Evolutionary conservation across 1,140 invertebrate genomes (phyloP).

Genomic region (Dendrolimus kikuchii): DNA sequence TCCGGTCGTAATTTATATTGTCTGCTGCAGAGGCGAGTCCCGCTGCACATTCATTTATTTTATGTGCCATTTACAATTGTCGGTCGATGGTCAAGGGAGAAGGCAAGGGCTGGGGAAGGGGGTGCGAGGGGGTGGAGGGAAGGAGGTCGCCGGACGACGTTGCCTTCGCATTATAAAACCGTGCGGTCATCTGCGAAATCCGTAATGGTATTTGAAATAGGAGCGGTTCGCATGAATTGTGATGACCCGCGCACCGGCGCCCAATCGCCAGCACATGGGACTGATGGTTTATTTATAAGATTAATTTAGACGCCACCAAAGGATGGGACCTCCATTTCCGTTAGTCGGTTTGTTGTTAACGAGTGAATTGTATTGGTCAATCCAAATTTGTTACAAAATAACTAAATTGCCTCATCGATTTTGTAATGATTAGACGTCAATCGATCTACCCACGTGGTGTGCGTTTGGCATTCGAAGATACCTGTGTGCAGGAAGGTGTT

Average conservation of each 20-base stretch:
- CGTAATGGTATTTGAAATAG: slow-evolving; percentile 67
- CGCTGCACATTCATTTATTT: slow-evolving; percentile 74
- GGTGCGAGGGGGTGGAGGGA: slow-evolving; percentile 17
- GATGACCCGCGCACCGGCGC: slow-evolving; percentile 20
- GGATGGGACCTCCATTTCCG: slow-evolving; percentile 7
- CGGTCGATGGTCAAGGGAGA: slow-evolving; percentile 74
- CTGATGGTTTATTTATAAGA: slow-evolving; percentile 57
- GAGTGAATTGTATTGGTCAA: slow-evolving; percentile 6
- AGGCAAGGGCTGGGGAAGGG: slow-evolving; percentile 37
- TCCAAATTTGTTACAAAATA: too few relatives aligned
- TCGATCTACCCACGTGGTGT: too few relatives aligned
- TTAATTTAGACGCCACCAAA: slow-evolving; percentile 37
- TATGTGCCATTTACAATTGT: slow-evolving; percentile 75
- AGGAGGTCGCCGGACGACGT: slow-evolving; percentile 34
- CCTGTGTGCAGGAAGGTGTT: too few relatives aligned
- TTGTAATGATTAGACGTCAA: too few relatives aligned
- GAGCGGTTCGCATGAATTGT: slow-evolving; percentile 45
- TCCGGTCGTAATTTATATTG: slow-evolving; percentile 74
- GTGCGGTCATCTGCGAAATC: slow-evolving; percentile 71
- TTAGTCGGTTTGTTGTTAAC: slow-evolving; percentile 6
- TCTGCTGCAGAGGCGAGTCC: slow-evolving; percentile 72
- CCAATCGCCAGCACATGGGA: slow-evolving; percentile 26
- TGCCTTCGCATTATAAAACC: slow-evolving; percentile 72
- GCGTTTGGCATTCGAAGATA: too few relatives aligned
- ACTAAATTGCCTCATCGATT: too few relatives aligned